A percentile compares a stretch with the other conserved stretches of the same genome.
These are phyloP conservation scores for Epinotia brunnichana DNA, from an alignment of 2,888 invertebrate species.

Conservation along the genomic window DNA sequence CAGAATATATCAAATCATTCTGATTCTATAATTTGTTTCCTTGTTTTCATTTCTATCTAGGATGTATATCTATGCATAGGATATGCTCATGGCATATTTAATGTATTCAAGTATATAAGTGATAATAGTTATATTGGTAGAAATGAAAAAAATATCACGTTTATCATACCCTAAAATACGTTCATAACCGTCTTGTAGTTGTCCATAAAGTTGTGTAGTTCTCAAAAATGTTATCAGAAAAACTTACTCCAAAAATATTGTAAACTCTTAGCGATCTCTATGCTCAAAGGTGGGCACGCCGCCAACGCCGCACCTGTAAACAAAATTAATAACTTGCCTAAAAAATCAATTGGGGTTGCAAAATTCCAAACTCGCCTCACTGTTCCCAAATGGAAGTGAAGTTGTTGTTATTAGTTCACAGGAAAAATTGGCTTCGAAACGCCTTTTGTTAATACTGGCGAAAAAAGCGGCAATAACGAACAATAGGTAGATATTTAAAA, in stretches of 20 bases:
- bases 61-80: too few relatives aligned
- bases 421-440: slow-evolving; percentile 7
- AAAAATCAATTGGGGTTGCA: slow-evolving; percentile 27
- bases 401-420: slow-evolving; percentile 28
- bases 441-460: slow-evolving; percentile 1
- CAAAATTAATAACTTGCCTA: slow-evolving; percentile 44
- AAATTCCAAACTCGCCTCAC: slow-evolving; percentile 16
- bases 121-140: slow-evolving; percentile 44
- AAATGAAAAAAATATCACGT: slow-evolving; percentile 46
- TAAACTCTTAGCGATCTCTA: slow-evolving; percentile 55
- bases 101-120: slow-evolving; percentile 10
- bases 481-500: background rate
- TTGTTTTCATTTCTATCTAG: background rate
- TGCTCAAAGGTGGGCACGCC: slow-evolving; percentile 69
- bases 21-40: background rate
- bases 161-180: slow-evolving; percentile 34
- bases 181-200: slow-evolving; percentile 77
- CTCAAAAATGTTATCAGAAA: slow-evolving; percentile 67
- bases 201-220: slow-evolving; percentile 64
- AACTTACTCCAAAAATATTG: slow-evolving; percentile 77
- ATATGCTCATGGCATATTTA: too few relatives aligned
- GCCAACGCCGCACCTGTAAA: slow-evolving; percentile 71
- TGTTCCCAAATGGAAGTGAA: slow-evolving; percentile 17
- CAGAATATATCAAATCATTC: slow-evolving; percentile 3
- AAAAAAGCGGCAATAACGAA: background rate